Base-by-base conservation (phyloP, 2,113 vertebrate genomes). In the Sisor rabdophorus region DNA sequence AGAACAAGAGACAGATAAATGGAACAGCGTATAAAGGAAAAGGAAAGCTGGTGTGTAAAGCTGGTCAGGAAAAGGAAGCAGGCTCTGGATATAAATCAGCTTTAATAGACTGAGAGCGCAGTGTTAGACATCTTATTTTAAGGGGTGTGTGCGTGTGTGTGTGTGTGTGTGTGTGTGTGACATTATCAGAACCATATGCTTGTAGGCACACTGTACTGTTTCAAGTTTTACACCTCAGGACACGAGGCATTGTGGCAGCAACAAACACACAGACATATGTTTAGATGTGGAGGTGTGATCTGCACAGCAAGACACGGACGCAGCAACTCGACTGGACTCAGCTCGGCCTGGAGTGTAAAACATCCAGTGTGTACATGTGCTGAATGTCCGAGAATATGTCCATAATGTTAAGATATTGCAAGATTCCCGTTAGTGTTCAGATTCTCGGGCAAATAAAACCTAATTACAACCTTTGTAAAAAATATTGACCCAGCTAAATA, bases 151-250 rank as follows among this genome's bases (percentile, higher is more conserved):
- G 70, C 30, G 56, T 22, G 76, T 78, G 70, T 72, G 40, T 16
- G 65, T 44, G 71, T 26, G 54, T 19, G 54, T 28, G 32, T 73
- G 54, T 36, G 54, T 26, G 36, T 26, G 64, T 55, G 75, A 70
- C 40, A 71, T 84, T 83, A 85, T 86, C 80, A 78, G 87, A 90
- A 86, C 84, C 87, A 90, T 82, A 73, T 80, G 82, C 19, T 81
- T 71, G 77, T 83, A 86, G 86, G 85, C 88, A 89, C 87, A 88
- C 86, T 77, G 81, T 63, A 84, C 77, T 77, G 80, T 82, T 82
- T 85, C 81, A 69, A 80, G 81, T 86, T 87, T 82, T 85, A 86
- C 87, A 87, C 82, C 84, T 85, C 71, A 67, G 76, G 65, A 85
- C 78, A 79, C 55, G 70, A 77, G 75, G 68, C 65, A 73, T 71